A percentile compares a stretch with the other conserved stretches of the same genome.
Conservation (phyloP, 2,888 invertebrate genomes). For the Brachyptera putata region DNA sequence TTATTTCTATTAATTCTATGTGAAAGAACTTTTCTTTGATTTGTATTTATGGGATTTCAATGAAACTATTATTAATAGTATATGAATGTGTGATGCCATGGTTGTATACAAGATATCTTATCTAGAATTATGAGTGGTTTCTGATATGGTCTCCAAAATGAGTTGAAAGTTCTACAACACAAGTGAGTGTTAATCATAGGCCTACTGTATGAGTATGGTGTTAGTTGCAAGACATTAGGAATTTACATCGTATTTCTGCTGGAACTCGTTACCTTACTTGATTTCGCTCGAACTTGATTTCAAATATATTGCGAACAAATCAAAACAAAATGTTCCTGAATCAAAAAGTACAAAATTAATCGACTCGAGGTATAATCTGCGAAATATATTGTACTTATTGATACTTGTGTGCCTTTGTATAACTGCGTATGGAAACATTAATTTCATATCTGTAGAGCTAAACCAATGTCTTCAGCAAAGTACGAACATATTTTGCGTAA, state of each 20-base stretch:
- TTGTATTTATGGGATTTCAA: slow-evolving; percentile 19
- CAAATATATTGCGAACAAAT: slow-evolving; percentile 21
- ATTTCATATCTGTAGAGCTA: too few species aligned
- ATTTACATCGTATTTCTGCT: too few species aligned
- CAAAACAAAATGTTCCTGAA: slow-evolving; percentile 31
- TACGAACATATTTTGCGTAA: too few species aligned
- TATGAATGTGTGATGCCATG: slow-evolving; percentile 6
- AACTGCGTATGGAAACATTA: slow-evolving; percentile 5
- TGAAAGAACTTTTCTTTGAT: neutral
- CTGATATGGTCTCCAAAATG: too few species aligned
- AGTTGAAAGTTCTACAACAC: too few species aligned
- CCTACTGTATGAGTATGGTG: neutral
- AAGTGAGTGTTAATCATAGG: neutral
- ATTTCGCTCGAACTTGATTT: too few species aligned
- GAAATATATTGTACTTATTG: slow-evolving; percentile 5
- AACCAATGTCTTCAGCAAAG: too few species aligned
- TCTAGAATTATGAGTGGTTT: too few species aligned
- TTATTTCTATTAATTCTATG: slow-evolving; percentile 28
- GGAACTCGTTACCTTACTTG: too few species aligned
- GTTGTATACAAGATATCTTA: too few species aligned
- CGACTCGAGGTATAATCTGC: neutral
- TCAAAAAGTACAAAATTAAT: slow-evolving; percentile 27
- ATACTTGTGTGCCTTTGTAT: slow-evolving; percentile 29
- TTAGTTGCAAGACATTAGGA: too few species aligned
- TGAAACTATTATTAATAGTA: slow-evolving; percentile 26